Conservation (phyloP, 2,888 invertebrate species). For the Amiota mariae region DNA sequence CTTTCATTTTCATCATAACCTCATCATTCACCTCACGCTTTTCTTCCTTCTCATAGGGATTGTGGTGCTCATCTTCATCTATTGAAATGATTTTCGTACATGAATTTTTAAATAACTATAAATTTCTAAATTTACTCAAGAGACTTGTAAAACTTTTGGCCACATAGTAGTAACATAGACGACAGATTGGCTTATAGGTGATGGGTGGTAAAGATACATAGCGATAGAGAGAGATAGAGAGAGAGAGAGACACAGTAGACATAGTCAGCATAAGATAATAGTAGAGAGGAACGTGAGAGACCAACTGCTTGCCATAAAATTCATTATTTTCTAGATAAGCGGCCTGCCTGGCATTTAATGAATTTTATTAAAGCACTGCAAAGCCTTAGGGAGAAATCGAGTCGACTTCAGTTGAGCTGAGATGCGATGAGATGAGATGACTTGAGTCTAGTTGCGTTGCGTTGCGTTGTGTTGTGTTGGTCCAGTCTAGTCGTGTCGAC, state of each 20-base stretch:
- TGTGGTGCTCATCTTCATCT: too few species aligned
- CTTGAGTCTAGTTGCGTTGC: too few species aligned
- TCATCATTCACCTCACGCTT: too few species aligned
- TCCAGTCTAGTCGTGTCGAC: too few species aligned
- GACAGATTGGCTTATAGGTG: too few species aligned
- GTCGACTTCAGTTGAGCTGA: background rate
- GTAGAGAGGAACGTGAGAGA: background rate
- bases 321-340: constrained; percentile 30
- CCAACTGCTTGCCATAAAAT: constrained; percentile 6
- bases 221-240: background rate
- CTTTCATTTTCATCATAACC: too few species aligned
- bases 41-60: too few species aligned
- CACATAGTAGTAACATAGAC: constrained; percentile 3
- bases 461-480: too few species aligned
- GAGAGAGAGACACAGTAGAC: constrained; percentile 9
- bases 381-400: constrained; percentile 19
- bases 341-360: constrained; percentile 24
- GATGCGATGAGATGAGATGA: background rate
- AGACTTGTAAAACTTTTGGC: constrained; percentile 42
- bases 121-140: constrained; percentile 66
- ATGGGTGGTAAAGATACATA: background rate
- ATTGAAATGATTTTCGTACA: constrained; percentile 30
- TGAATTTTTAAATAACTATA: constrained; percentile 67
- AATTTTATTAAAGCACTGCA: constrained; percentile 24
- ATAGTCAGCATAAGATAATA: background rate